A percentile compares a stretch with the other conserved stretches of the same genome.
phyloP scores from a whole-genome alignment of 2,888 invertebrate genomes.

The Odontothrips loti region DNA sequence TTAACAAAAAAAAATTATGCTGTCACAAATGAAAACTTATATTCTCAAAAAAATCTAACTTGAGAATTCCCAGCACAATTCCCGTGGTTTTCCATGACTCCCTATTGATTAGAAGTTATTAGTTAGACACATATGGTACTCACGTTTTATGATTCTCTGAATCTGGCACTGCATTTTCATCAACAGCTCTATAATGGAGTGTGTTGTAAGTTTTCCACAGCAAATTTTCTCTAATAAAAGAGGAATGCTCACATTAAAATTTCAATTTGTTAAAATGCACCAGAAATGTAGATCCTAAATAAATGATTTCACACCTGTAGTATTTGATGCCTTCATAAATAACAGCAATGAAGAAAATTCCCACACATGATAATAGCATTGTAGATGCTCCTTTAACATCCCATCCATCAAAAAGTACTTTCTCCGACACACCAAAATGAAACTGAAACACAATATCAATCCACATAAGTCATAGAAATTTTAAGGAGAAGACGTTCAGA shows the following conservation, averaged over 20 bases:
- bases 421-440: conserved; percentile 72
- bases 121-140: conserved; percentile 47
- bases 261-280: background rate
- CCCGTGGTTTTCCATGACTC: conserved; percentile 7
- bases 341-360: conserved; percentile 86
- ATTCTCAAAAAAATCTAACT: conserved; percentile 18
- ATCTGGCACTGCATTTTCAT: conserved; percentile 62
- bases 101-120: background rate
- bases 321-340: conserved; percentile 95
- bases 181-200: conserved; percentile 77
- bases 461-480: background rate
- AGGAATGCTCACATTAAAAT: conserved; percentile 33
- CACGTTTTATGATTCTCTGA: conserved; percentile 73
- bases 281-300: conserved; percentile 29
- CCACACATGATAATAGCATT: conserved; percentile 83
- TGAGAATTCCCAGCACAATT: no score
- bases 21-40: conserved; percentile 13
- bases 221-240: conserved; percentile 65
- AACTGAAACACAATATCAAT: conserved; percentile 58
- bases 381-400: conserved; percentile 67
- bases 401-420: conserved; percentile 80
- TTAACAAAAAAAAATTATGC: conserved; percentile 41
- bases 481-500: background rate
- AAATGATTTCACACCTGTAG: conserved; percentile 51
- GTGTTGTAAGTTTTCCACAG: conserved; percentile 84